Evolutionary conservation across 2,797 vertebrate species (phyloP).

Genomic region (Amniataba percoides): DNA sequence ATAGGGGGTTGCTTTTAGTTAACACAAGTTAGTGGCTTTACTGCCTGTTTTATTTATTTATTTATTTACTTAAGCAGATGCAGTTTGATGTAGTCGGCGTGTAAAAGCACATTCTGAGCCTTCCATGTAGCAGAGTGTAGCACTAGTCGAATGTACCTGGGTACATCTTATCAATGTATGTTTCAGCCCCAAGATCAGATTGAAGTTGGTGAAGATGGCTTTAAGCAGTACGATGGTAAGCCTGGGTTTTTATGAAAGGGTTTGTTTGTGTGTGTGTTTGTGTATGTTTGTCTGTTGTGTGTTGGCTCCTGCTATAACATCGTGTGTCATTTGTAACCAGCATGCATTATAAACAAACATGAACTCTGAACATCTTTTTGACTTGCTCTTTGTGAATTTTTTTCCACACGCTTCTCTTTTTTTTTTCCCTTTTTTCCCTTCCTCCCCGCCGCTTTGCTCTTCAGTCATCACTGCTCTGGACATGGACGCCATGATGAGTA

Average conservation of each 20-base stretch:
- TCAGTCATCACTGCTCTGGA: constrained; percentile 92
- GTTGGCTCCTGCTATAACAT: constrained; percentile 43
- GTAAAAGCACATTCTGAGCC: constrained; percentile 43
- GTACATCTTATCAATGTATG: constrained; percentile 86
- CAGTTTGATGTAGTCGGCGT: constrained; percentile 19
- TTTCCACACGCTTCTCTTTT: constrained; percentile 21
- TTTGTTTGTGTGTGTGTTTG: constrained; percentile 38
- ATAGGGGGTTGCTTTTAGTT: constrained; percentile 27
- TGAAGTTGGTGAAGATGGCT: constrained; percentile 94
- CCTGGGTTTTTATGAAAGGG: constrained; percentile 76
- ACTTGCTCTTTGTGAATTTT: constrained; percentile 35
- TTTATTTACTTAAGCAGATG: neutral
- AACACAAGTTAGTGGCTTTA: constrained; percentile 29
- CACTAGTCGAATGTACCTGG: constrained; percentile 81
- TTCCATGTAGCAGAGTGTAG: constrained; percentile 69
- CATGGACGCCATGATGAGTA: constrained; percentile 96
- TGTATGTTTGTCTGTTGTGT: constrained; percentile 38
- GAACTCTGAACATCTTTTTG: constrained; percentile 9
- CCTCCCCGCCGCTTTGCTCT: constrained; percentile 21
- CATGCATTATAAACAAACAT: constrained; percentile 62
- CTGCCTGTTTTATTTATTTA: constrained; percentile 31
- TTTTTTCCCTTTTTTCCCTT: neutral
- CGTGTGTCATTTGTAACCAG: constrained; percentile 54
- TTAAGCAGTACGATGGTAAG: constrained; percentile 98
- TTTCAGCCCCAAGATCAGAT: constrained; percentile 97